Evolutionary conservation across 2,797 vertebrate genomes (phyloP).

Genomic region (Clamator glandarius): DNA sequence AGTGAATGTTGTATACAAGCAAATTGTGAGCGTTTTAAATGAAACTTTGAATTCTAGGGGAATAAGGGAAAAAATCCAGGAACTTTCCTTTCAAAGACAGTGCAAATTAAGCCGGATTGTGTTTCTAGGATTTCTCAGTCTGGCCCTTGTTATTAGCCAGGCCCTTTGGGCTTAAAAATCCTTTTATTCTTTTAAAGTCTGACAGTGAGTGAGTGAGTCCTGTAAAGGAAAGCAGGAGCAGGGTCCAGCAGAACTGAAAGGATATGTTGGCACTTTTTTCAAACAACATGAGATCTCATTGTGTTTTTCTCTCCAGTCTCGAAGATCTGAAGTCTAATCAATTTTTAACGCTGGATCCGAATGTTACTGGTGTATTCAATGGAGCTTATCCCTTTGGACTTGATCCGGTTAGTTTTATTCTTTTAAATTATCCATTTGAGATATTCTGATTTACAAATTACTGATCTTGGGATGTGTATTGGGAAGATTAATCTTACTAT

Average conservation of each 20-base stretch:
- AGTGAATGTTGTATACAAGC: not conserved
- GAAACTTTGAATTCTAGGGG: not conserved
- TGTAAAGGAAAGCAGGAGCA: not conserved
- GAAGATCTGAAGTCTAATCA: slow-evolving; percentile 60
- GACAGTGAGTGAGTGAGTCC: not conserved
- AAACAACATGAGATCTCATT: not conserved
- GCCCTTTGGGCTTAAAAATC: not conserved
- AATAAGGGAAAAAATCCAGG: not conserved
- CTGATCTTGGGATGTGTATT: not conserved
- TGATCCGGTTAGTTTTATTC: slow-evolving; percentile 88
- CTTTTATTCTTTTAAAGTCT: not conserved
- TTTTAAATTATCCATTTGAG: not conserved
- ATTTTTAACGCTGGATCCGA: slow-evolving; percentile 87
- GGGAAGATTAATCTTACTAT: not conserved
- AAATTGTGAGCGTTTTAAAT: not conserved
- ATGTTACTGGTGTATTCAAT: slow-evolving; percentile 86
- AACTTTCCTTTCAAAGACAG: not conserved
- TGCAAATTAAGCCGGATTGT: not conserved
- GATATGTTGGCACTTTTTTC: not conserved
- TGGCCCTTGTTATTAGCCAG: not conserved
- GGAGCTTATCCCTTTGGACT: slow-evolving; percentile 95
- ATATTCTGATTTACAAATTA: not conserved
- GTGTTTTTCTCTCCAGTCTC: slow-evolving; percentile 34
- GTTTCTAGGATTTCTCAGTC: not conserved
- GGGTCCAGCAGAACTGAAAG: not conserved